phyloP scores from a whole-genome alignment of 2,113 vertebrate genomes.

The Eubucco bourcierii region DNA sequence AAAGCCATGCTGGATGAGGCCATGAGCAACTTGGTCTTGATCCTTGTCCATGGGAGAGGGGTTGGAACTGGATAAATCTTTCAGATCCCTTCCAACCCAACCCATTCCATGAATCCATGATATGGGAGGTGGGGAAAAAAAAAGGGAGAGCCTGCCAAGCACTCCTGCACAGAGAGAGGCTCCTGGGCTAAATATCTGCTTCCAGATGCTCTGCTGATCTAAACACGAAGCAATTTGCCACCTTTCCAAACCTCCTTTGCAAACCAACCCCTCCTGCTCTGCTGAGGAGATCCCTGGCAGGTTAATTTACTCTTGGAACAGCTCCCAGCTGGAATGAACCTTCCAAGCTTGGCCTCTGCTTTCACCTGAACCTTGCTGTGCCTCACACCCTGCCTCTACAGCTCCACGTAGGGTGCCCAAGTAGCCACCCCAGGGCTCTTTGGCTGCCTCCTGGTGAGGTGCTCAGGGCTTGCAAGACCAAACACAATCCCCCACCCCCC shows the following conservation, averaged over 20 bases:
- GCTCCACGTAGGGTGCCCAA: not conserved
- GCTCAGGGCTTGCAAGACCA: not conserved
- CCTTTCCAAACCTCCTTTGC: conserved; percentile 54
- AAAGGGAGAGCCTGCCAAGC: not conserved
- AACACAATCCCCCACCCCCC: not conserved
- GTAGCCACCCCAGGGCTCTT: not conserved
- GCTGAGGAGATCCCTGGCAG: conserved; percentile 61
- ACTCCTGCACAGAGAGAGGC: not conserved
- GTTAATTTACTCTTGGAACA: conserved; percentile 69
- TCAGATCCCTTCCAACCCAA: too few relatives aligned
- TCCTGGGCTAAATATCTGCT: conserved; percentile 38
- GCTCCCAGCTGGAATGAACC: conserved; percentile 57
- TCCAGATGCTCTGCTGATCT: conserved; percentile 62
- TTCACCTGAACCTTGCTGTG: conserved; percentile 47
- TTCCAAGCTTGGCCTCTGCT: conserved; percentile 46
- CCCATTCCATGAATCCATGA: too few relatives aligned
- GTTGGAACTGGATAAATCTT: too few relatives aligned
- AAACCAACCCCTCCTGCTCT: conserved; percentile 55
- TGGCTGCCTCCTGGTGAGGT: not conserved
- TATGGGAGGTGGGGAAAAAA: too few relatives aligned
- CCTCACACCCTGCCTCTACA: conserved; percentile 38
- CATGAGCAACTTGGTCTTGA: too few relatives aligned
- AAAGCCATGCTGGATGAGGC: too few relatives aligned
- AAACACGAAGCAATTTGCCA: conserved; percentile 59
- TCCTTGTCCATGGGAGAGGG: too few relatives aligned